Evolutionary conservation across 2,888 invertebrate species (phyloP).

Genomic region (Lacanobia wlatinum): DNA sequence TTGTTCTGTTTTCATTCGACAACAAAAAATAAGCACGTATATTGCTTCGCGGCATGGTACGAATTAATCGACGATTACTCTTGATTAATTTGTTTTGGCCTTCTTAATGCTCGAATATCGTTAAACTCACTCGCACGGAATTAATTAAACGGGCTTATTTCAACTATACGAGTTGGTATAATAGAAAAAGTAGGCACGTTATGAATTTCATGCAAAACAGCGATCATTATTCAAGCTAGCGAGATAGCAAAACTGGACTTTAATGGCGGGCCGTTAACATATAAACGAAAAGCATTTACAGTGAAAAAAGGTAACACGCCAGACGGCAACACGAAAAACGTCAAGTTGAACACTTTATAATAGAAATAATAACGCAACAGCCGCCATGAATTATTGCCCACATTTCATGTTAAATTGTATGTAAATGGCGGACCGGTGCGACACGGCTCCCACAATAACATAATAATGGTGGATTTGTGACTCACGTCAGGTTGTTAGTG

Average conservation of each 20-base stretch:
- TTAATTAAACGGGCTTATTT: slow-evolving; percentile 74
- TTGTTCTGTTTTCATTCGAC: slow-evolving; percentile 68
- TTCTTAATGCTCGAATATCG: slow-evolving; percentile 72
- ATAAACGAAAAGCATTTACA: slow-evolving; percentile 75
- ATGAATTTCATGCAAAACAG: slow-evolving; percentile 77
- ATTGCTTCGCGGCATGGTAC: slow-evolving; percentile 69
- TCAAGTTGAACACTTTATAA: slow-evolving; percentile 88
- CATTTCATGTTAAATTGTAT: slow-evolving; percentile 91
- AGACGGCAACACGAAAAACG: slow-evolving; percentile 84
- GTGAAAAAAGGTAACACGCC: slow-evolving; percentile 79
- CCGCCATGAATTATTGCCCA: slow-evolving; percentile 88
- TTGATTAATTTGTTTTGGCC: slow-evolving; percentile 77
- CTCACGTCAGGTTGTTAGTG: slow-evolving; percentile 90
- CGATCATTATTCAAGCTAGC: slow-evolving; percentile 74
- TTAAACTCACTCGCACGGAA: slow-evolving; percentile 72
- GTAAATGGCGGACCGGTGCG: slow-evolving; percentile 88
- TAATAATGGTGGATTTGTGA: slow-evolving; percentile 91
- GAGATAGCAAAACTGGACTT: slow-evolving; percentile 76
- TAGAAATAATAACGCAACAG: slow-evolving; percentile 89
- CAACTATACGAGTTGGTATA: slow-evolving; percentile 65
- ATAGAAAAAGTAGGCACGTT: slow-evolving; percentile 66
- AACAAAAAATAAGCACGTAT: slow-evolving; percentile 61
- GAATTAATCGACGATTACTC: slow-evolving; percentile 68
- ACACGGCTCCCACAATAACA: slow-evolving; percentile 90
- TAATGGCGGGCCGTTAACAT: slow-evolving; percentile 80